Base-by-base conservation (phyloP, 2,113 vertebrate genomes). In the Gyps fulvus region DNA sequence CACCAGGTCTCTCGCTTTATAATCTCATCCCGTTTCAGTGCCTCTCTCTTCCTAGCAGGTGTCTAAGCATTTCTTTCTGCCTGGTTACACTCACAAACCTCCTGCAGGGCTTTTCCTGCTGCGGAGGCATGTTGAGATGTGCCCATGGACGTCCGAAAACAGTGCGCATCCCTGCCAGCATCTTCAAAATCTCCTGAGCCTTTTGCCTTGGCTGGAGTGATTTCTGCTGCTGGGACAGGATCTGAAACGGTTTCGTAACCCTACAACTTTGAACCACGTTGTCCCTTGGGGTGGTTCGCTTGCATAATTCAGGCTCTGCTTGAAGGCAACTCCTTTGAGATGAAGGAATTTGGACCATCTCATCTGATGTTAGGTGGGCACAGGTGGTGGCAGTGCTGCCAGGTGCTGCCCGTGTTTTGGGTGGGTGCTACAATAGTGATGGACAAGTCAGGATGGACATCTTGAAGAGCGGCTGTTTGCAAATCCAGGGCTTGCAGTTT, bases 171-270 rank as follows among this genome's bases (percentile, higher is more conserved):
- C 32, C 71, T 59, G 13, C 42, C 17, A 13, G 19, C 43, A 62
- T 10, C 63, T 55, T 17, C 1, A 1, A 62, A 54, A n/a, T 8
- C 21, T 84, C 73, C 59, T 4, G 31, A 58, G 27, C 6, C 10
- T 57, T 40, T 32, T 0, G 0, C 1, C 17, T 52, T 21, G 45
- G 55, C 16, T 1, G 1, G 17, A 38, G 54, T 6, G 29, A 47
- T 76, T 54, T 31, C 83, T 80, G 29, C 38, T 16, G 6, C 45
- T 27, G 45, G 11, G 32, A 31, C 7, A 20, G 72, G 67, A 34
- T 12, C 49, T n/a, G 69, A 9, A 50, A 4, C 0, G 32, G 11
- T 38, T n/a, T 19, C 0, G 0, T 4, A 25, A 6, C 38, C n/a
- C 62, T 7, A 1, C 13, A 18, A 1, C 25, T 4, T 52, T 0